A percentile compares a stretch with the other conserved stretches of the same genome.
Conservation (phyloP, 2,888 invertebrate species). For the Rhorus exstirpatorius region DNA sequence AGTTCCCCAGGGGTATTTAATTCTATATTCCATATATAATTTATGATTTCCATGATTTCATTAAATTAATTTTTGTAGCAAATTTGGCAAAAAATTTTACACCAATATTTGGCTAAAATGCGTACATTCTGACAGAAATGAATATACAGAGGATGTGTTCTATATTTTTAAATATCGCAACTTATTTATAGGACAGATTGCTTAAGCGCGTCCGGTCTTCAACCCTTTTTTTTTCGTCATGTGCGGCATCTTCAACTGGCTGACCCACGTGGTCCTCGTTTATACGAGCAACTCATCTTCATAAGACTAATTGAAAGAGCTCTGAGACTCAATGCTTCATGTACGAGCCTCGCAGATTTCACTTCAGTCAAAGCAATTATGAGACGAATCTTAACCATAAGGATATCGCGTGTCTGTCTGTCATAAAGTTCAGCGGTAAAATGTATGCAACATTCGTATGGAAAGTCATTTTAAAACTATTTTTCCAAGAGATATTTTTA, state of each 20-base stretch:
- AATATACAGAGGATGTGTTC: neutral
- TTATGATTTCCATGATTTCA: no score
- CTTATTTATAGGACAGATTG: slow-evolving; percentile 54
- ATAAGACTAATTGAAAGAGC: slow-evolving; percentile 44
- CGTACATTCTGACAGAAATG: neutral
- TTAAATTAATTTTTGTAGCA: neutral
- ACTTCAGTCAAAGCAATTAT: slow-evolving; percentile 20
- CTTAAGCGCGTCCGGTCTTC: slow-evolving; percentile 42
- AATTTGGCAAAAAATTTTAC: no score
- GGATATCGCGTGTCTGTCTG: neutral
- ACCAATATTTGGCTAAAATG: no score
- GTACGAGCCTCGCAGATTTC: slow-evolving; percentile 39
- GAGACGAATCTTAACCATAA: neutral
- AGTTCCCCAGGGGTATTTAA: neutral
- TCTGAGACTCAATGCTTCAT: slow-evolving; percentile 2
- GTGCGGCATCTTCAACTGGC: slow-evolving; percentile 33
- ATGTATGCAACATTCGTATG: neutral
- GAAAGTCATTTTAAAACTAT: neutral
- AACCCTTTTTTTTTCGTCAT: slow-evolving; percentile 20
- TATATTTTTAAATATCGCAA: neutral
- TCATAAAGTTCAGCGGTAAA: neutral
- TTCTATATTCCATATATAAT: no score
- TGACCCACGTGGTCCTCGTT: slow-evolving; percentile 62
- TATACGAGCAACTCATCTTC: slow-evolving; percentile 1
- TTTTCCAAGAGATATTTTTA: no score